Base-by-base conservation (phyloP, 1,140 invertebrate genomes). In the Trachymyrmex septentrionalis region DNA sequence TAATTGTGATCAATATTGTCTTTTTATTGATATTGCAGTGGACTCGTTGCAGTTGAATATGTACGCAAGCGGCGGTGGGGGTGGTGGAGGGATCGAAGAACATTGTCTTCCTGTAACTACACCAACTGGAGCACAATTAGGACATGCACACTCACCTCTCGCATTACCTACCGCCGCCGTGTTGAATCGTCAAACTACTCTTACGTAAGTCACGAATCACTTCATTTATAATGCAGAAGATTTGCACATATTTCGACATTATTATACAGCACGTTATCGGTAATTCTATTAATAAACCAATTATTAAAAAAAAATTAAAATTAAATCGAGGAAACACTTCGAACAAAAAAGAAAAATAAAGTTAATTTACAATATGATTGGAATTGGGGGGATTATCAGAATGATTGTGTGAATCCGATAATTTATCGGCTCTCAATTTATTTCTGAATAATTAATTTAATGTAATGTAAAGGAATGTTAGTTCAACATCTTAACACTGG, bases 1-100 rank as follows among this genome's bases (percentile, higher is more conserved):
- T 67, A 48, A 86, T 82, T 53, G 14, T 77, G 61, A 76, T 67
- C 34, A 38, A 87, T 69, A 57, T 34, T 61, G 57, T 63, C 34
- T 59, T 69, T 69, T 85, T 88, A 14, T 84, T 92, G 19, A 86
- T 63, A 86, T 95, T 95, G 38, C 94, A 95, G 95, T 94, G 94
- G 94, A 95, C 89, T 91, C 94, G 92, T 57, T 95, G 90, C 95
- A 95, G 93, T 93, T 95, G 93, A 95, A 93, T 88, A 87, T 95
- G 85, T 95, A 92, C 84, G 82, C 91, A 76, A 93, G 88, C 89
- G 93, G 92, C 86, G 91, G 92, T 93, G 92, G 93, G 88, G 84
- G 86, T 90, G 88, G 76, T 91, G 90, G 80, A 67, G 91, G 90
- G 77, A 85, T 81, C 30, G 93, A 94, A 76, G 93, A 94, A 16